These are phyloP conservation scores for Eulacestoma nigropectus DNA, from an alignment of 2,113 vertebrate genomes.

Conservation along the genomic window DNA sequence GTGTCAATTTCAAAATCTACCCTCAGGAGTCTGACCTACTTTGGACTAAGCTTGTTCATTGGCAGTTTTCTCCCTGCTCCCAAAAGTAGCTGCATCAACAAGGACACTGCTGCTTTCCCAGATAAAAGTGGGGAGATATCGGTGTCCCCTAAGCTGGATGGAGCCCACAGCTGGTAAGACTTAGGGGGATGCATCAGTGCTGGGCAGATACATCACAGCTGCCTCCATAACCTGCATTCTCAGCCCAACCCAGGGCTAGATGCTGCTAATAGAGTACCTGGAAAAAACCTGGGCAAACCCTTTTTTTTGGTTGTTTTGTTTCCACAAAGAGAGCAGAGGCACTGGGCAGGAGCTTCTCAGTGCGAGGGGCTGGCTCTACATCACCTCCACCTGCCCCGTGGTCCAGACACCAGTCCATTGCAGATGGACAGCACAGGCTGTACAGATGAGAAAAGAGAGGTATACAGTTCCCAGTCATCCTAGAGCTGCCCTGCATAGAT, in stretches of 20 bases:
- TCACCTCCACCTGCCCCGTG: not conserved
- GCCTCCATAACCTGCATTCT: not conserved
- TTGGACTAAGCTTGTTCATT: not conserved
- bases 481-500: not conserved
- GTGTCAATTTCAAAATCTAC: not conserved
- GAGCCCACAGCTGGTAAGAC: not conserved
- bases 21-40: not conserved
- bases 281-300: not conserved
- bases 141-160: not conserved
- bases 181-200: not conserved
- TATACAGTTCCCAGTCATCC: not conserved
- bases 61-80: not conserved
- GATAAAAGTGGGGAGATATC: not conserved
- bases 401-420: not conserved
- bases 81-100: not conserved
- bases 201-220: not conserved
- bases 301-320: not conserved
- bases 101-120: not conserved
- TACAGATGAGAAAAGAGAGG: not conserved
- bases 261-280: not conserved
- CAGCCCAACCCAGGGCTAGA: not conserved
- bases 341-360: not conserved
- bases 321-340: not conserved
- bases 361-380: not conserved
- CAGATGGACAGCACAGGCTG: not conserved